Evolutionary conservation across 1,140 invertebrate species (phyloP).

Genomic region (Uloborus diversus): DNA sequence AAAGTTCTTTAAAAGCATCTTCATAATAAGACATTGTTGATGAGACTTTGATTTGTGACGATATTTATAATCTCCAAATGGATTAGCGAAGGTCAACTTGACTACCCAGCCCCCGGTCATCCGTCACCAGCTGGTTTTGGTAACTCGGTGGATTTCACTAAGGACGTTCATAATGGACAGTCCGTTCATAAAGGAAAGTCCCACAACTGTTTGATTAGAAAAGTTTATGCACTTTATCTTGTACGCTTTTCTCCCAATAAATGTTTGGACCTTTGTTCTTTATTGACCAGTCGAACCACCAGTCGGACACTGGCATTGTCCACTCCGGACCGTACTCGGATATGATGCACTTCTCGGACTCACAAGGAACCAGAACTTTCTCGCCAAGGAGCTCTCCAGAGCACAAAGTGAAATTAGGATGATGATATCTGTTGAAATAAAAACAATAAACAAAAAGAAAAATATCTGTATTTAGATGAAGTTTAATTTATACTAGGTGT

Average conservation of each 20-base stretch:
- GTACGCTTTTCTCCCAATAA: constrained; percentile 25
- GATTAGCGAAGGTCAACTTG: too few relatives aligned
- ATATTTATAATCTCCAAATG: too few relatives aligned
- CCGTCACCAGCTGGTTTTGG: too few relatives aligned
- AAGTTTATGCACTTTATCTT: constrained; percentile 29
- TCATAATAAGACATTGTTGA: too few relatives aligned
- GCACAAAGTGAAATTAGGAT: constrained; percentile 69
- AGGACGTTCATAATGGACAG: too few relatives aligned
- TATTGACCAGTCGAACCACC: constrained; percentile 68
- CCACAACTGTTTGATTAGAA: too few relatives aligned
- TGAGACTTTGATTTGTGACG: too few relatives aligned
- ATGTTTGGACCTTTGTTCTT: constrained; percentile 38
- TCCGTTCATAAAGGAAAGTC: too few relatives aligned
- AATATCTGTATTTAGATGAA: not conserved
- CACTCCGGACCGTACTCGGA: constrained; percentile 71
- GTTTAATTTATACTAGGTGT: not conserved
- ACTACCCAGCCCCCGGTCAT: too few relatives aligned
- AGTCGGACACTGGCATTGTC: constrained; percentile 67
- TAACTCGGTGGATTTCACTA: too few relatives aligned
- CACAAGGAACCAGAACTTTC: constrained; percentile 70
- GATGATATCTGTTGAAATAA: constrained; percentile 67
- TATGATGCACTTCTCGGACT: constrained; percentile 68
- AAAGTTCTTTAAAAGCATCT: too few relatives aligned
- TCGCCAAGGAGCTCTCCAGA: constrained; percentile 70
- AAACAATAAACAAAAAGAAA: not conserved